A percentile compares a stretch with the other conserved stretches of the same genome.
These are phyloP conservation scores for Oryctes rhinoceros DNA, from an alignment of 1,140 invertebrate genomes.

Conservation along the genomic window DNA sequence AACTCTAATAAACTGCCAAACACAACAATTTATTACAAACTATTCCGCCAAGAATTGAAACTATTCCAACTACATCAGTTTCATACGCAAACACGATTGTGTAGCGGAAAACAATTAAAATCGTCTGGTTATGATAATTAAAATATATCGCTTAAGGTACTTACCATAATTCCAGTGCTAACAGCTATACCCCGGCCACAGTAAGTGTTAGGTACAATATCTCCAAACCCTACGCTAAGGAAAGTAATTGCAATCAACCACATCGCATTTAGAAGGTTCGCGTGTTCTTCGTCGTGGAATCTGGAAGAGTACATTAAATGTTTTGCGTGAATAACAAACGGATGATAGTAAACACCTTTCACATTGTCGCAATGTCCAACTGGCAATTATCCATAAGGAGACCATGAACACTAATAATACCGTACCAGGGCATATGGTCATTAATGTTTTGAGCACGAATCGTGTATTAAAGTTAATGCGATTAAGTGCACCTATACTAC, in stretches of 20 bases:
- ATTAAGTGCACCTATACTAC: slow-evolving; percentile 96
- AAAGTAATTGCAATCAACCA: slow-evolving; percentile 99
- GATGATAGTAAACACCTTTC: slow-evolving; percentile 82
- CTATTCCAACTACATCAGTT: too few relatives aligned
- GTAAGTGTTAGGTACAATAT: slow-evolving; percentile 99
- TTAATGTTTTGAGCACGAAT: slow-evolving; percentile 99
- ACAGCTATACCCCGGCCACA: slow-evolving; percentile 98
- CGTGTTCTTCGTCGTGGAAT: slow-evolving; percentile 96
- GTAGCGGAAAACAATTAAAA: too few relatives aligned
- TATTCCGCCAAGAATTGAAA: too few relatives aligned
- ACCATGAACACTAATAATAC: slow-evolving; percentile 98
- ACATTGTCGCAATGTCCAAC: slow-evolving; percentile 97
- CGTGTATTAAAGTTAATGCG: slow-evolving; percentile 99
- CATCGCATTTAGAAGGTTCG: slow-evolving; percentile 97
- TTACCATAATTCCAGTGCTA: slow-evolving; percentile 98
- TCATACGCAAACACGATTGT: too few relatives aligned
- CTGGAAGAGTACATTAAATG: slow-evolving; percentile 64
- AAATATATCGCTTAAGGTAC: slow-evolving; percentile 52
- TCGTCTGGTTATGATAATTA: too few relatives aligned
- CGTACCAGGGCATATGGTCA: slow-evolving; percentile 99
- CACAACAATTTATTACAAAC: too few relatives aligned
- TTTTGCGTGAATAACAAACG: not conserved
- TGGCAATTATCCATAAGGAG: slow-evolving; percentile 98
- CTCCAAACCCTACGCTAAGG: slow-evolving; percentile 98
- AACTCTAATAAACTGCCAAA: too few relatives aligned